phyloP scores from a whole-genome alignment of 2,113 vertebrate genomes.

The Tursiops truncatus region DNA sequence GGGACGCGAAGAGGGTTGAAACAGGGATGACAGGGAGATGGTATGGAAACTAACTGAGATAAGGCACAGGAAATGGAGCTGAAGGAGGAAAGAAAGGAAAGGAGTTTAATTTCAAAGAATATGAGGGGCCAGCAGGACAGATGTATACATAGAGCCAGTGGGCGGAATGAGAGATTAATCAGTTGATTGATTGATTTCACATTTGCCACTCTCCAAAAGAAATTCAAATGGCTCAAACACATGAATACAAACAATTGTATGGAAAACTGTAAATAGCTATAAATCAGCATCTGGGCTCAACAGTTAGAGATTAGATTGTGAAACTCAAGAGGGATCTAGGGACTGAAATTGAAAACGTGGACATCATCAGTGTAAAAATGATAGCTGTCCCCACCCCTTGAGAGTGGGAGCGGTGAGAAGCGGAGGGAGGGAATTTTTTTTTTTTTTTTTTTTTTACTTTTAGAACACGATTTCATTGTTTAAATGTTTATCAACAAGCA shows the following conservation, averaged over 20 bases:
- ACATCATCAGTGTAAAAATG: background rate
- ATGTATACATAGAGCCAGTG: background rate
- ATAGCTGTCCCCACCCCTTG: constrained; percentile 57
- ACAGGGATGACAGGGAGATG: background rate
- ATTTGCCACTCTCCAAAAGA: background rate
- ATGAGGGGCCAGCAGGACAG: background rate
- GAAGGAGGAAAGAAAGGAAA: background rate
- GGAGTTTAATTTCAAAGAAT: background rate
- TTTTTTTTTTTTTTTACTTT: background rate
- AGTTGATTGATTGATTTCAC: background rate
- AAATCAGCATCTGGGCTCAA: constrained; percentile 60
- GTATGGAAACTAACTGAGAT: background rate
- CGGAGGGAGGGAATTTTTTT: background rate
- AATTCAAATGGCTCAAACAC: background rate
- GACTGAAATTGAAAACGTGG: constrained; percentile 62
- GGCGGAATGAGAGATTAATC: background rate
- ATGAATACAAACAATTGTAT: constrained; percentile 16
- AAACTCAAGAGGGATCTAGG: constrained; percentile 58
- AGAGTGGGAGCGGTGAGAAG: constrained; percentile 40
- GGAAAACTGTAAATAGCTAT: constrained; percentile 40
- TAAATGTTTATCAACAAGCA: constrained; percentile 39
- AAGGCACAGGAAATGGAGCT: background rate
- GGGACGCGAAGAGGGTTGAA: background rate
- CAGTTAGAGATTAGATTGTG: constrained; percentile 40
- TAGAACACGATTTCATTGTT: constrained; percentile 1